phyloP scores from a whole-genome alignment of 2,797 vertebrate species.

The Anguilla megastoma region DNA sequence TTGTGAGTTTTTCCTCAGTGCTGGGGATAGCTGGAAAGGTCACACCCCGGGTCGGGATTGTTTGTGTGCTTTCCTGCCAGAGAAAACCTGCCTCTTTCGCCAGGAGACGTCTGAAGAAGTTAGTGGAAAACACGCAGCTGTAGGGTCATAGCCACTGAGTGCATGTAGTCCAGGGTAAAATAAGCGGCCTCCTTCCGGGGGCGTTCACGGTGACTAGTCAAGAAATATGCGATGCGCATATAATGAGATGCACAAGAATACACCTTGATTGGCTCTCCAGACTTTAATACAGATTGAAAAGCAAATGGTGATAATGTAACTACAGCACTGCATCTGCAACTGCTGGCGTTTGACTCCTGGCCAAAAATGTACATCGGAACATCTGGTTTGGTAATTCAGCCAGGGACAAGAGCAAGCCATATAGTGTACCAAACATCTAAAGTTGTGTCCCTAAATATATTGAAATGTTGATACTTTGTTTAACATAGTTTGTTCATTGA shows the following conservation, averaged over 20 bases:
- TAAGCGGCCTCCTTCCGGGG: not conserved
- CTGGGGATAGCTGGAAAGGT: not conserved
- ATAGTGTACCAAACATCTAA: not conserved
- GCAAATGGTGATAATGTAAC: not conserved
- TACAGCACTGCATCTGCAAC: not conserved
- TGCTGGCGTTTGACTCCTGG: not conserved
- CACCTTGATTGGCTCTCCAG: not conserved
- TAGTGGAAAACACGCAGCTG: constrained; percentile 18
- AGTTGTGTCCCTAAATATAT: not conserved
- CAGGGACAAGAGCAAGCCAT: not conserved
- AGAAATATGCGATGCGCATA: not conserved
- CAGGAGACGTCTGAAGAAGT: not conserved
- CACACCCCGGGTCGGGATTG: not conserved
- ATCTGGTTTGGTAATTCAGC: not conserved
- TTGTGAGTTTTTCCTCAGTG: not conserved
- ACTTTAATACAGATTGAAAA: not conserved
- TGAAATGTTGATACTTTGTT: not conserved
- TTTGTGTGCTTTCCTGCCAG: constrained; percentile 17
- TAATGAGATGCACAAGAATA: not conserved
- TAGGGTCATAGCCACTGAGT: not conserved
- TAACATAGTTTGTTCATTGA: not conserved
- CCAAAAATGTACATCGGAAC: not conserved
- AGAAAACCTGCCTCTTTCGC: not conserved
- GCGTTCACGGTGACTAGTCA: not conserved
- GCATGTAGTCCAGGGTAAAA: not conserved